Evolutionary conservation across 2,888 invertebrate genomes (phyloP).

Genomic region (Antheraea yamamai): DNA sequence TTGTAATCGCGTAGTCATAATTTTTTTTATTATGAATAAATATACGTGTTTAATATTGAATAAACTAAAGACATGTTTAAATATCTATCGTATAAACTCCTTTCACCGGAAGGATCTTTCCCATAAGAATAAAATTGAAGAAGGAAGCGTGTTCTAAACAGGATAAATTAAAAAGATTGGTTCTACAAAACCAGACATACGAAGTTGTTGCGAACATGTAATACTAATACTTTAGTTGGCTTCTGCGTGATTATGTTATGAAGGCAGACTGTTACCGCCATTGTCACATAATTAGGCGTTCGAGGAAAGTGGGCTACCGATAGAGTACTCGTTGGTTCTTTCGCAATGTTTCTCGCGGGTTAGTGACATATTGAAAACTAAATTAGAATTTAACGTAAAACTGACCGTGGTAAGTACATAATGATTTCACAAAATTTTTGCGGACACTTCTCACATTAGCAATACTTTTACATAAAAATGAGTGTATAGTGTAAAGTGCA

Average conservation of each 20-base stretch:
- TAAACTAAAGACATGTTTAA: neutral
- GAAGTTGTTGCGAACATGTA: neutral
- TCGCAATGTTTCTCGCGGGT: slow-evolving; percentile 46
- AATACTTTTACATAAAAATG: slow-evolving; percentile 5
- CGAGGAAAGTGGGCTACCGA: slow-evolving; percentile 52
- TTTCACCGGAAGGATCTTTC: neutral
- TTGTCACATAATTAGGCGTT: slow-evolving; percentile 55
- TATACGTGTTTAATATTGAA: too few relatives aligned
- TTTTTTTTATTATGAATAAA: too few relatives aligned
- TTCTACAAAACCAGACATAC: neutral
- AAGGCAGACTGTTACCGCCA: slow-evolving; percentile 26
- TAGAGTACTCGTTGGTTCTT: slow-evolving; percentile 33
- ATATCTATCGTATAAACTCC: neutral
- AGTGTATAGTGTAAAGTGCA: neutral
- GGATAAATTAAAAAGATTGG: neutral
- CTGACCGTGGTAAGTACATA: slow-evolving; percentile 29
- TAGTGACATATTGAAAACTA: slow-evolving; percentile 53
- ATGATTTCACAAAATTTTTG: slow-evolving; percentile 25
- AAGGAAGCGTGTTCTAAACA: neutral
- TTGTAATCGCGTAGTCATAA: too few relatives aligned
- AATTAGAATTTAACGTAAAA: slow-evolving; percentile 33
- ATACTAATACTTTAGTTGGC: neutral
- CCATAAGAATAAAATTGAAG: neutral
- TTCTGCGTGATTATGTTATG: slow-evolving; percentile 3
- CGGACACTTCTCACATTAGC: slow-evolving; percentile 18